A percentile compares a stretch with the other conserved stretches of the same genome.
Evolutionary conservation across 2,797 vertebrate species (phyloP).

Genomic region (Chaunax sp.): DNA sequence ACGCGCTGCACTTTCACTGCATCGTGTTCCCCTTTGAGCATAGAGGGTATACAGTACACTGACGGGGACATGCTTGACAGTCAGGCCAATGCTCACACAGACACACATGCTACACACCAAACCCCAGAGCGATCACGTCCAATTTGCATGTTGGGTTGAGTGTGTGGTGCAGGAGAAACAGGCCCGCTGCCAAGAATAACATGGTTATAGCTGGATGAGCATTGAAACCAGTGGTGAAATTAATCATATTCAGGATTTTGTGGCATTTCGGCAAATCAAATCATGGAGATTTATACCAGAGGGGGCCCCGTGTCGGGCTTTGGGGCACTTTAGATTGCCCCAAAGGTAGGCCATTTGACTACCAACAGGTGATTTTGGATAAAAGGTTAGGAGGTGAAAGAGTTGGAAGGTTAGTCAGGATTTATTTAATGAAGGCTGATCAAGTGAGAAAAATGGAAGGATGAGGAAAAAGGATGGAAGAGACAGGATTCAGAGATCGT

Average conservation of each 20-base stretch:
- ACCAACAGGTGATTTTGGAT: slow-evolving; percentile 23
- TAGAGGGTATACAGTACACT: slow-evolving; percentile 31
- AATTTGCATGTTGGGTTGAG: slow-evolving; percentile 65
- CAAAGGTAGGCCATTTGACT: slow-evolving; percentile 3
- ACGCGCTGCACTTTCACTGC: slow-evolving; percentile 10
- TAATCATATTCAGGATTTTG: slow-evolving; percentile 49
- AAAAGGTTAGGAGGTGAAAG: background rate
- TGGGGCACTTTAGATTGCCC: background rate
- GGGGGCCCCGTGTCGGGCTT: background rate
- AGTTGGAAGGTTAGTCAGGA: too few relatives aligned
- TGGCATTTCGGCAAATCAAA: slow-evolving; percentile 51
- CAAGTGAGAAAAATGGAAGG: slow-evolving; percentile 4
- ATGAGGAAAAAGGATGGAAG: slow-evolving; percentile 23
- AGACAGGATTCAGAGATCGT: background rate
- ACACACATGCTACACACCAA: slow-evolving; percentile 28
- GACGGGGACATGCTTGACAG: background rate
- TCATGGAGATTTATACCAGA: slow-evolving; percentile 31
- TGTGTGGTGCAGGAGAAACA: slow-evolving; percentile 23
- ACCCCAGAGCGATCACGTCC: slow-evolving; percentile 58
- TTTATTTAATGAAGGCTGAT: slow-evolving; percentile 9
- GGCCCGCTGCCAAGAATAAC: slow-evolving; percentile 60
- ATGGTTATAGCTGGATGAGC: slow-evolving; percentile 11
- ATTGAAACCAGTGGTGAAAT: slow-evolving; percentile 36
- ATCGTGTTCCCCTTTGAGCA: slow-evolving; percentile 33
- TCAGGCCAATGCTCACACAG: slow-evolving; percentile 6